Evolutionary conservation across 2,797 vertebrate genomes (phyloP).

Genomic region (Iguana delicatissima): DNA sequence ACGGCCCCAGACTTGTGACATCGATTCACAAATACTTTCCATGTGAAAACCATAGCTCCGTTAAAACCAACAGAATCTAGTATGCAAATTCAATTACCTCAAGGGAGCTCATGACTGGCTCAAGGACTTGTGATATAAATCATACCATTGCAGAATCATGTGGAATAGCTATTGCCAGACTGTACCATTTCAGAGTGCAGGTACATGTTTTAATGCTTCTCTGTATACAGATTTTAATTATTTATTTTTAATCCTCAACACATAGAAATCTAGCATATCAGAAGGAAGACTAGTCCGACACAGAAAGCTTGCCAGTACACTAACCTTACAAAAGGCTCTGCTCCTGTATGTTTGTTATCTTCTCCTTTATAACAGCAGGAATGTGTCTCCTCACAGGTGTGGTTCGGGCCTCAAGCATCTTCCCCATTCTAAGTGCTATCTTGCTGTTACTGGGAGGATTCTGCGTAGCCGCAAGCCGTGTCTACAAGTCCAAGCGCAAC

Average conservation of each 20-base stretch:
- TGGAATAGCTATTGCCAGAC: not conserved
- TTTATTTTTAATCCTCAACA: not conserved
- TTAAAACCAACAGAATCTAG: not conserved
- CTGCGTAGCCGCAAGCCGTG: slow-evolving; percentile 94
- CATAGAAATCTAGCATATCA: not conserved
- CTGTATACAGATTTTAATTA: too few species aligned
- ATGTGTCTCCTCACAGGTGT: slow-evolving; percentile 81
- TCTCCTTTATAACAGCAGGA: not conserved
- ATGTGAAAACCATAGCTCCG: not conserved
- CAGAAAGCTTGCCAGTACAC: not conserved
- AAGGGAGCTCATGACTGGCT: not conserved
- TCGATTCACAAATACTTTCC: not conserved
- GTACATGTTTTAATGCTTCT: not conserved
- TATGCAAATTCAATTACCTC: not conserved
- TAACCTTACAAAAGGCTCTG: not conserved
- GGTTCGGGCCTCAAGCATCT: slow-evolving; percentile 96
- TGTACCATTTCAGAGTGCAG: not conserved
- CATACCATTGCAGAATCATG: not conserved
- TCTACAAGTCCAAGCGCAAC: slow-evolving; percentile 94
- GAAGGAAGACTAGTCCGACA: not conserved
- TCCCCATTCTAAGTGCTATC: slow-evolving; percentile 95
- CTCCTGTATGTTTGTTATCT: not conserved
- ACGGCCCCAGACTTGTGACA: not conserved
- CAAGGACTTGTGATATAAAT: not conserved
- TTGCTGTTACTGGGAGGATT: slow-evolving; percentile 93